phyloP scores from a whole-genome alignment of 1,140 invertebrate species.

The Pissodes strobi region DNA sequence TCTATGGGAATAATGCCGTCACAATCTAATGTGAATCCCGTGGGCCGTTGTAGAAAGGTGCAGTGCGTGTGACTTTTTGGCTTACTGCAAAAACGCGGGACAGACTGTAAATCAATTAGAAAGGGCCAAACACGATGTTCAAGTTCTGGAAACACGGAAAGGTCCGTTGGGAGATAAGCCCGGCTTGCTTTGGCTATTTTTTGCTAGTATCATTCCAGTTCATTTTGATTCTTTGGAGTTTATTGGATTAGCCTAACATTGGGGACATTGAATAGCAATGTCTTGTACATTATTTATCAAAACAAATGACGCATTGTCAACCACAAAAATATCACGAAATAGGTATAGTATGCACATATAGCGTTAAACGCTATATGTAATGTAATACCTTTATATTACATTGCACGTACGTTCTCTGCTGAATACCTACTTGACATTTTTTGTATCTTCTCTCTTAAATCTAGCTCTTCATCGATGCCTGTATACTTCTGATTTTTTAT shows the following conservation, averaged over 20 bases:
- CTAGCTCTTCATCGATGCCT: no score
- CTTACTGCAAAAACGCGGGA: conserved; percentile 15
- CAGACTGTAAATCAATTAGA: conserved; percentile 24
- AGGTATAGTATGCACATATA: no score
- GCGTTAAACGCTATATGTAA: no score
- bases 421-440: no score
- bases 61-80: conserved; percentile 21
- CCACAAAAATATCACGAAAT: no score
- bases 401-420: no score
- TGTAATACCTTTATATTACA: no score
- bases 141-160: conserved; percentile 11
- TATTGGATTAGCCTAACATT: not conserved
- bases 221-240: conserved; percentile 5
- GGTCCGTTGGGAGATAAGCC: not conserved
- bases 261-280: no score
- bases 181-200: conserved; percentile 4
- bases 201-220: not conserved
- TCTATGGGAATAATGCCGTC: not conserved
- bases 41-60: conserved; percentile 11
- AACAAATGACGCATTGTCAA: no score
- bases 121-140: conserved; percentile 6
- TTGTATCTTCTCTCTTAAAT: no score
- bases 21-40: conserved; percentile 8
- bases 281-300: conserved; percentile 5
- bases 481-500: no score